A percentile compares a stretch with the other conserved stretches of the same genome.
These are phyloP conservation scores for Globodera rostochiensis DNA, from an alignment of 1,140 invertebrate genomes.

Conservation along the genomic window DNA sequence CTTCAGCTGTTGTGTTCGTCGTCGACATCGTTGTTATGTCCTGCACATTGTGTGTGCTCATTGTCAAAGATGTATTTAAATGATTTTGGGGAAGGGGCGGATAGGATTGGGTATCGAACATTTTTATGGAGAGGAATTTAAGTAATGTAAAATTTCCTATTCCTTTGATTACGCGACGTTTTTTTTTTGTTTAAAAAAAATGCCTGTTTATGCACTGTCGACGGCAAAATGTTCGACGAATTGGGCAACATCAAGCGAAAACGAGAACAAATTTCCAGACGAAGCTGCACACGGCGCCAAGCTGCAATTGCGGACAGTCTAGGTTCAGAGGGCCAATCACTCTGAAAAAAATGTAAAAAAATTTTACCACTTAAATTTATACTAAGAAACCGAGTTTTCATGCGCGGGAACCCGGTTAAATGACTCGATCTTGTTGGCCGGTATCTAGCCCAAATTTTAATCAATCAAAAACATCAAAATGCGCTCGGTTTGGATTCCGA, in stretches of 20 bases:
- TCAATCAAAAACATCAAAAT: conserved; percentile 28
- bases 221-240: background rate
- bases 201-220: too few species aligned
- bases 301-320: conserved; percentile 48
- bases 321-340: conserved; percentile 56
- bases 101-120: too few species aligned
- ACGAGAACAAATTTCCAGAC: conserved; percentile 29
- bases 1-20: background rate
- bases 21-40: background rate
- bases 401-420: too few species aligned
- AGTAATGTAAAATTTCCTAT: too few species aligned
- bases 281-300: conserved; percentile 40
- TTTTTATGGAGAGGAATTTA: too few species aligned
- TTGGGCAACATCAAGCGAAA: conserved; percentile 29
- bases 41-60: background rate
- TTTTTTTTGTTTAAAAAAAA: too few species aligned
- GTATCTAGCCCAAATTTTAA: too few species aligned
- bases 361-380: too few species aligned
- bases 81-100: background rate
- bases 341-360: conserved; percentile 19
- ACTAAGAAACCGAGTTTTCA: too few species aligned
- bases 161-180: too few species aligned
- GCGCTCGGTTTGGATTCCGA: too few species aligned
- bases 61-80: background rate
- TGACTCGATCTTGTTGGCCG: too few species aligned